These are phyloP conservation scores for Madoqua kirkii DNA, from an alignment of 2,113 vertebrate species.

Conservation along the genomic window DNA sequence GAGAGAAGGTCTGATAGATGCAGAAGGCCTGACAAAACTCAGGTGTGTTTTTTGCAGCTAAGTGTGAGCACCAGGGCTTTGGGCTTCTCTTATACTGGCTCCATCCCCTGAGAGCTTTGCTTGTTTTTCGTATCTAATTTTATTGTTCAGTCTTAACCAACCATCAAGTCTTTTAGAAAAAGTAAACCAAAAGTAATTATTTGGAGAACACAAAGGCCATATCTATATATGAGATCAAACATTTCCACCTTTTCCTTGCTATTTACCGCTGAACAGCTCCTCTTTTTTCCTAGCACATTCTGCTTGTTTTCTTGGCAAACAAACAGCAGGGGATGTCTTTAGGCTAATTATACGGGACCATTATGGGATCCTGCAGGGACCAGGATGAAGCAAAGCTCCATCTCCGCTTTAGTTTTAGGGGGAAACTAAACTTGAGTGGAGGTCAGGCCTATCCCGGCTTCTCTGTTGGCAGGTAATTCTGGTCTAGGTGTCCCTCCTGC, in stretches of 20 bases:
- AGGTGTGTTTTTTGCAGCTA: conserved; percentile 65
- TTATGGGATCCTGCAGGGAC: background rate
- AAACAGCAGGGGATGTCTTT: conserved; percentile 54
- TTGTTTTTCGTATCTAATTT: conserved; percentile 66
- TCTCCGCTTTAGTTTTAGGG: background rate
- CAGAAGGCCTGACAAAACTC: conserved; percentile 61
- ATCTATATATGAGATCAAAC: conserved; percentile 55
- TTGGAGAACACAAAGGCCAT: conserved; percentile 25
- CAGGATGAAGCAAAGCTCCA: background rate
- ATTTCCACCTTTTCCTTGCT: conserved; percentile 46
- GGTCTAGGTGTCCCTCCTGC: background rate
- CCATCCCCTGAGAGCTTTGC: conserved; percentile 9
- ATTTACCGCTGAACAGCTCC: conserved; percentile 54
- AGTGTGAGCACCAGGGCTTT: conserved; percentile 49
- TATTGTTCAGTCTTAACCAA: conserved; percentile 69
- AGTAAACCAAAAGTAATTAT: conserved; percentile 50
- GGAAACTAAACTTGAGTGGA: background rate
- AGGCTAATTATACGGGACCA: conserved; percentile 11
- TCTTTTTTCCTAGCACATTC: conserved; percentile 38
- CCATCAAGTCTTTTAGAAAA: conserved; percentile 60
- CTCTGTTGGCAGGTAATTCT: background rate
- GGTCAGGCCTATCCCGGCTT: background rate
- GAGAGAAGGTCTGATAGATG: conserved; percentile 68
- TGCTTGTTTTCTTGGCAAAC: conserved; percentile 29
- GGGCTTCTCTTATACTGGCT: conserved; percentile 65